These are phyloP conservation scores for Drepanosiphum platanoidis DNA, from an alignment of 2,888 invertebrate species.

Conservation along the genomic window DNA sequence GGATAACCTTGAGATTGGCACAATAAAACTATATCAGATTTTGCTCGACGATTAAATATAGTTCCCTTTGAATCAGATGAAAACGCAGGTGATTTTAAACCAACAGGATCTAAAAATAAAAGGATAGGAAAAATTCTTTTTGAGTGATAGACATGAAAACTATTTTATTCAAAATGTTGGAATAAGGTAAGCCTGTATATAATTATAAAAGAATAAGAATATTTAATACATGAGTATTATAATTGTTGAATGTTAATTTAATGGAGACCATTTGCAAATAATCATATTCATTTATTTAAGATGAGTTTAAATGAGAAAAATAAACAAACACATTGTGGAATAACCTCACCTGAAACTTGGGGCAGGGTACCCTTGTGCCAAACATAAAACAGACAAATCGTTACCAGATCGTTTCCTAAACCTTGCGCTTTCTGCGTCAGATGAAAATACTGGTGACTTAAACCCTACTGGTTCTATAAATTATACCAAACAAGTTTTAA, in stretches of 20 bases:
- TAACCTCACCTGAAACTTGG: slow-evolving; percentile 71
- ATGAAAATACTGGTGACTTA: slow-evolving; percentile 74
- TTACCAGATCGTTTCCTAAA: slow-evolving; percentile 64
- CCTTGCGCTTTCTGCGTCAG: slow-evolving; percentile 69
- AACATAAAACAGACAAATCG: slow-evolving; percentile 67
- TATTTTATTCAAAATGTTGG: slow-evolving; percentile 20
- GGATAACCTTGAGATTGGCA: slow-evolving; percentile 74
- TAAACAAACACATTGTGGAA: slow-evolving; percentile 34
- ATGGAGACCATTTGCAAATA: background rate
- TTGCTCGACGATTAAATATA: slow-evolving; percentile 57
- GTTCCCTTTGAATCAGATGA: slow-evolving; percentile 66
- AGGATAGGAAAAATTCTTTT: background rate
- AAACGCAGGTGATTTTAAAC: slow-evolving; percentile 68
- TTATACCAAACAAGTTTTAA: slow-evolving; percentile 41
- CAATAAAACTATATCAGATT: slow-evolving; percentile 65
- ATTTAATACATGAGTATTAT: background rate
- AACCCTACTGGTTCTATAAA: slow-evolving; percentile 69
- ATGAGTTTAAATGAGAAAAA: background rate
- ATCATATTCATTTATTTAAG: background rate
- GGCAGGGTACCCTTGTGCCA: slow-evolving; percentile 72
- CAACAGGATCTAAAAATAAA: slow-evolving; percentile 67
- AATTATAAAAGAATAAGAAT: too few species aligned
- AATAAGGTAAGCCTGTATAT: background rate
- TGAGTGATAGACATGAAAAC: background rate
- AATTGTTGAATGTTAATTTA: background rate